Percentiles rank a stretch among this genome's conserved stretches.
Evolutionary conservation across 1,140 invertebrate species (phyloP).

Genomic region (Ctenoplectra terminalis): DNA sequence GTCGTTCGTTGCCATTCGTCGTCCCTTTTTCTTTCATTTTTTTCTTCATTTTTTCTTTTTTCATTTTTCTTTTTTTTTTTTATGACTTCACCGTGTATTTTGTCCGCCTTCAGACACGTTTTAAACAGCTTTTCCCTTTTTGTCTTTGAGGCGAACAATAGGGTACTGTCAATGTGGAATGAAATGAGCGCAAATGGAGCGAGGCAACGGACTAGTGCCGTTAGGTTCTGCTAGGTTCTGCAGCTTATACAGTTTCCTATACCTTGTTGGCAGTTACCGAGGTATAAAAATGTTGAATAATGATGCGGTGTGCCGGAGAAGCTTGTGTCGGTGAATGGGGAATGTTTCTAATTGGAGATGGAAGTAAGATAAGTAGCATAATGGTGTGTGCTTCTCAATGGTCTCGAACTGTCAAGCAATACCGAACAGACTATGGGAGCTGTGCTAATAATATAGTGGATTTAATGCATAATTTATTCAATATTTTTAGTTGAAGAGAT

Average conservation of each 20-base stretch:
- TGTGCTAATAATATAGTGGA: too few species aligned
- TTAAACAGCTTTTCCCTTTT: constrained; percentile 2
- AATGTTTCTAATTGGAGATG: too few species aligned
- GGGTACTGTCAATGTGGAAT: background rate
- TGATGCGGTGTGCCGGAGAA: background rate
- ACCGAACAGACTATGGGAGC: too few species aligned
- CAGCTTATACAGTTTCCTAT: background rate
- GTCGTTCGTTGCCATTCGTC: background rate
- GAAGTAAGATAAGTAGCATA: too few species aligned
- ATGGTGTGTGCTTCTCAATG: too few species aligned
- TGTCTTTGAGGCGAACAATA: constrained; percentile 15
- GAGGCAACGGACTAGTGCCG: background rate
- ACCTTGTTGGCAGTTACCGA: background rate
- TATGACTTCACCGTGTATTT: background rate
- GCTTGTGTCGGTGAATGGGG: too few species aligned
- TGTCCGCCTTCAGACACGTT: constrained; percentile 6
- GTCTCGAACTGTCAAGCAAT: too few species aligned
- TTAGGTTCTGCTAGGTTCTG: background rate
- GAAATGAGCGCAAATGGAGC: constrained; percentile 17
- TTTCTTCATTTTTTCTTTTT: fast-evolving
- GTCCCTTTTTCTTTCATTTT: too few species aligned
- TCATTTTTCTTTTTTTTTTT: background rate
- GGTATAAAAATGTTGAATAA: background rate
- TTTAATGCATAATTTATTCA: too few species aligned
- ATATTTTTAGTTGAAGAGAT: too few species aligned